phyloP scores from a whole-genome alignment of 2,113 vertebrate species.

The Brachyistius frenatus region DNA sequence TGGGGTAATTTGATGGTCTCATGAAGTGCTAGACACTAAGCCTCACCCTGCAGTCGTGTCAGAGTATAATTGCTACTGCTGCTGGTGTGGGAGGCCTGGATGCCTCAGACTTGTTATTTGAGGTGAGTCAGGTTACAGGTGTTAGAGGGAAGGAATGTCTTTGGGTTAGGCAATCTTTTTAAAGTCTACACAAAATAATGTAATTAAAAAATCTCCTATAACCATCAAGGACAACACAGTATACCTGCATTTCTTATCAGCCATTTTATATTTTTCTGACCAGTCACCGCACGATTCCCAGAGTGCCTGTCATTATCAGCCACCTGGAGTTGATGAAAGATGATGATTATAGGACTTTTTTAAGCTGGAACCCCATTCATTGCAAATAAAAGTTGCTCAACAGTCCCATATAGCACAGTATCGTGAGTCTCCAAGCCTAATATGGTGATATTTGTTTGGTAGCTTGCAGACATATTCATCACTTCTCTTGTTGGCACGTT shows the following conservation, averaged over 20 bases:
- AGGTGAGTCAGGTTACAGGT: constrained; percentile 73
- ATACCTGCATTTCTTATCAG: neutral
- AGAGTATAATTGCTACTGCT: constrained; percentile 66
- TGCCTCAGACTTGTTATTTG: constrained; percentile 62
- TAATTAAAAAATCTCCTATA: constrained; percentile 1
- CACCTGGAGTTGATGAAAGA: neutral
- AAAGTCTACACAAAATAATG: constrained; percentile 15
- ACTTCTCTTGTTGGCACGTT: neutral
- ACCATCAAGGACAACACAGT: neutral
- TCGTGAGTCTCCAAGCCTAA: neutral
- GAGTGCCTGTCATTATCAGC: neutral
- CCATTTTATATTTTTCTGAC: neutral
- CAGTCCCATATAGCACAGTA: neutral
- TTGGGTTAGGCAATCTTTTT: constrained; percentile 18
- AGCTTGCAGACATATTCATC: neutral
- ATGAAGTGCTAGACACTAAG: constrained; percentile 51
- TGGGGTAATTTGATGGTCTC: constrained; percentile 66
- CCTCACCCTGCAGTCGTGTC: constrained; percentile 65
- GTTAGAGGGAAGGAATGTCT: constrained; percentile 50
- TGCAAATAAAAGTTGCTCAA: neutral
- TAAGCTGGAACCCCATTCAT: neutral
- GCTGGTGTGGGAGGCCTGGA: constrained; percentile 58
- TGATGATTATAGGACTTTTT: neutral
- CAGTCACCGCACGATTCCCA: neutral
- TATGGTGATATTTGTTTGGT: neutral